A percentile compares a stretch with the other conserved stretches of the same genome.
Conservation (phyloP, 2,888 invertebrate genomes). For the Agrotis ipsilon region DNA sequence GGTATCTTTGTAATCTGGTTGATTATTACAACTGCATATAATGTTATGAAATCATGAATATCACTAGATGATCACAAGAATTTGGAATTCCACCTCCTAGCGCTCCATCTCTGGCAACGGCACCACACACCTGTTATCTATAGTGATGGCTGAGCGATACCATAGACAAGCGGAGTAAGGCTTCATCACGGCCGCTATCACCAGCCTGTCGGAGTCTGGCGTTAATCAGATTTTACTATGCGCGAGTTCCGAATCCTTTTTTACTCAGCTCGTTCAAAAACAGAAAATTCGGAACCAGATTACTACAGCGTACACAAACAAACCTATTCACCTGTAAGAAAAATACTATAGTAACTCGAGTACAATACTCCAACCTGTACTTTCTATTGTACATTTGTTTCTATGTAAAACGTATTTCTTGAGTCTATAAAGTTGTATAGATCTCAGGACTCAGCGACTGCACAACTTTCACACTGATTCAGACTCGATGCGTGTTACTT, state of each 20-base stretch:
- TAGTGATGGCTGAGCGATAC: too few relatives aligned
- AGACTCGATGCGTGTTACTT: conserved; percentile 60
- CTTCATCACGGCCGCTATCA: too few relatives aligned
- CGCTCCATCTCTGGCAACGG: too few relatives aligned
- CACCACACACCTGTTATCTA: too few relatives aligned
- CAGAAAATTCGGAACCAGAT: background rate
- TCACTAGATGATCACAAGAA: too few relatives aligned
- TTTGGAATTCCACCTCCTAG: too few relatives aligned
- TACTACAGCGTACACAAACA: background rate
- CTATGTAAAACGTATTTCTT: conserved; percentile 52
- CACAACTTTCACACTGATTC: conserved; percentile 70
- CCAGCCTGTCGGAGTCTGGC: too few relatives aligned
- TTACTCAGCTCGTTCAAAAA: background rate
- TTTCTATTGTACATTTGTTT: conserved; percentile 6
- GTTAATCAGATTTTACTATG: too few relatives aligned
- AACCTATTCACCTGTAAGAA: conserved; percentile 1
- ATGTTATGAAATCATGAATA: background rate
- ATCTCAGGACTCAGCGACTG: conserved; percentile 67
- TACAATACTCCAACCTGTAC: background rate
- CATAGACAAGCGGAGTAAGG: too few relatives aligned
- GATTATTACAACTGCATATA: background rate
- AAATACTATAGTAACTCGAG: background rate
- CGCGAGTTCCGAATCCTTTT: too few relatives aligned
- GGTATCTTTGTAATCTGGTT: too few relatives aligned
- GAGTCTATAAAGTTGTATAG: conserved; percentile 70